A percentile compares a stretch with the other conserved stretches of the same genome.
These are phyloP conservation scores for Galemys pyrenaicus DNA, from an alignment of 2,113 vertebrate genomes.

Conservation along the genomic window DNA sequence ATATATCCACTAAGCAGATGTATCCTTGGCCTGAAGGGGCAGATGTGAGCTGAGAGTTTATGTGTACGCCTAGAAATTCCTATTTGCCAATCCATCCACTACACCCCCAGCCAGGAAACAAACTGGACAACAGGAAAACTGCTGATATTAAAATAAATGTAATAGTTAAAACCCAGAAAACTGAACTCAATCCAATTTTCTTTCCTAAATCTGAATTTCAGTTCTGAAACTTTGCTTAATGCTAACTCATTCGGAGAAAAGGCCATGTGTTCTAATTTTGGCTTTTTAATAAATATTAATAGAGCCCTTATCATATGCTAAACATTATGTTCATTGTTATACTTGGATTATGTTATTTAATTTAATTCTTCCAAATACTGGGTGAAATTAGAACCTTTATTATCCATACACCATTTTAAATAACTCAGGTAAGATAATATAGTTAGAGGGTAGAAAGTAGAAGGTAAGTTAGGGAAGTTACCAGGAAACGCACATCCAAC, in stretches of 20 bases:
- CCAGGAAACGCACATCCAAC: no score
- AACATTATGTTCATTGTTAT: neutral
- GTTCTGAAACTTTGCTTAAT: slow-evolving; percentile 37
- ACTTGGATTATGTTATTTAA: neutral
- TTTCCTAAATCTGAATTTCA: neutral
- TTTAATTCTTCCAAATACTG: neutral
- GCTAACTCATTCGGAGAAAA: neutral
- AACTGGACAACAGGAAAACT: neutral
- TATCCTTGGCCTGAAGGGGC: neutral
- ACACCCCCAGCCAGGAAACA: neutral
- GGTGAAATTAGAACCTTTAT: neutral
- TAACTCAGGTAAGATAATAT: no score
- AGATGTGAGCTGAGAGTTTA: slow-evolving; percentile 33
- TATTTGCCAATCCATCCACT: neutral
- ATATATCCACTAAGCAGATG: slow-evolving; percentile 36
- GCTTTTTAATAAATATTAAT: neutral
- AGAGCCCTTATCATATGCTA: neutral
- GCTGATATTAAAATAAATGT: neutral
- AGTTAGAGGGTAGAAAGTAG: no score
- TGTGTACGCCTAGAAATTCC: neutral
- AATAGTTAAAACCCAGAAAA: neutral
- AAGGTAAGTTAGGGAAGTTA: neutral
- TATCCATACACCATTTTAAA: neutral
- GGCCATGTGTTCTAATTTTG: neutral
- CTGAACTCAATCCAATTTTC: neutral